Evolutionary conservation across 1,140 invertebrate species (phyloP), one percentile per base, ranked within the genome.

Genomic region (Neodiprion lecontei): DNA sequence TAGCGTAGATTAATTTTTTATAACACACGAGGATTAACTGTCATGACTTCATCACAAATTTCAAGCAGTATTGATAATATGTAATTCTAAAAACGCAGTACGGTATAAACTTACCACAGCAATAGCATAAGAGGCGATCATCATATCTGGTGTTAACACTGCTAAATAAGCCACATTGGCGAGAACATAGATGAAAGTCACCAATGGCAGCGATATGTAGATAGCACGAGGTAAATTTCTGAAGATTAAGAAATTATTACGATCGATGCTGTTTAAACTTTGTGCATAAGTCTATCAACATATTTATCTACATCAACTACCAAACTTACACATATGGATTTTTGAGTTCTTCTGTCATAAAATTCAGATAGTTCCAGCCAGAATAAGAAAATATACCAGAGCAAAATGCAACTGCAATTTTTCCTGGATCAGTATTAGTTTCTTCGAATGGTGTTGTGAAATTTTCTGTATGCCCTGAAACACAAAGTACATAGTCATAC

Each of bases 291-390:
- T 40, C 23, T 70, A 12, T 40, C 28, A 75, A 68, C 21, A 69
- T 74, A 21, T 69, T 69, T 75, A 67, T 12, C 70, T 68, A 61
- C 73, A 12, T 75, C 8, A 72, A 69, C 50, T 23, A 17, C 53
- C 12, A 70, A 72, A 86, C 87, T 90, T 89, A 95, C 91, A 93
- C 94, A 86, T 96, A 97, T 5, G 98, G 98, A 88, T 99, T 93
- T 84, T 95, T 92, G 0, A 99, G 85, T 86, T 99, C 98, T 89
- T 99, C 98, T 11, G 97, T 98, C 87, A 99, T 98, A 85, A 98
- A 99, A 89, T 99, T 99, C 67, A 99, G 89, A 84, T 98, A 99
- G 88, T 96, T 98, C 96, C 96, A 99, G 77, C 98, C 98, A 72
- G 97, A 97, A 87, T 98, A 99, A 1, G 97, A 97, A 88, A 98